phyloP scores from a whole-genome alignment of 23 tunicate species.

The Halocynthia aurantium region DNA sequence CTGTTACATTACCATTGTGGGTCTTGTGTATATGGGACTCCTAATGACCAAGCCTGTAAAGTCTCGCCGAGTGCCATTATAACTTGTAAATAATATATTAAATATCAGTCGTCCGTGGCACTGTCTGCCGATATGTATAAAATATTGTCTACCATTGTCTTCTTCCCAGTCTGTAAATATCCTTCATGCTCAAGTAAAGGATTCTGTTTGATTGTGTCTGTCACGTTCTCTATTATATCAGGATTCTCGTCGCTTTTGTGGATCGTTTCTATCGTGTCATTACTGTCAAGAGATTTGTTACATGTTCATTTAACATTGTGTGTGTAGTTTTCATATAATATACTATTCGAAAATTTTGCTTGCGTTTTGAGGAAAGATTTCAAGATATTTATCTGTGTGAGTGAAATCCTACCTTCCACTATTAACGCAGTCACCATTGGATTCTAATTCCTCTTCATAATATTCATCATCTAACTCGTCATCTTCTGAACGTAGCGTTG shows the following conservation, averaged over 20 bases:
- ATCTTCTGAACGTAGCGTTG: not conserved
- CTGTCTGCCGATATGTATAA: slow-evolving; percentile 42
- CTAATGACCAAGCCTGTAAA: no score
- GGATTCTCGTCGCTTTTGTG: not conserved
- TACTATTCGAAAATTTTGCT: no score
- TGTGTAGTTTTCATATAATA: no score
- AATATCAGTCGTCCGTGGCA: no score
- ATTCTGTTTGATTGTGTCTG: no score
- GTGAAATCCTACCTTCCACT: not conserved
- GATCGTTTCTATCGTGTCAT: slow-evolving; percentile 22
- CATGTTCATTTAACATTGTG: no score
- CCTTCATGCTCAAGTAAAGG: no score
- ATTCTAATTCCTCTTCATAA: not conserved
- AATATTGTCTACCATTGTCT: slow-evolving; percentile 46
- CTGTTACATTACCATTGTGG: no score
- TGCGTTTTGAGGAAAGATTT: no score
- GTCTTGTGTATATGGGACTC: no score
- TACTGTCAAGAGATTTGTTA: not conserved
- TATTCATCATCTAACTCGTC: not conserved
- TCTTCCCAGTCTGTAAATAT: not conserved
- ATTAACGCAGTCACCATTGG: not conserved
- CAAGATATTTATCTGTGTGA: not conserved
- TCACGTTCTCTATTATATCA: not conserved
- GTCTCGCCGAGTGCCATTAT: no score
- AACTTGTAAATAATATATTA: no score